Percentiles rank a stretch among this genome's conserved stretches.
These are phyloP conservation scores for Smutsia gigantea DNA, from an alignment of 2,797 vertebrate genomes.

Conservation along the genomic window DNA sequence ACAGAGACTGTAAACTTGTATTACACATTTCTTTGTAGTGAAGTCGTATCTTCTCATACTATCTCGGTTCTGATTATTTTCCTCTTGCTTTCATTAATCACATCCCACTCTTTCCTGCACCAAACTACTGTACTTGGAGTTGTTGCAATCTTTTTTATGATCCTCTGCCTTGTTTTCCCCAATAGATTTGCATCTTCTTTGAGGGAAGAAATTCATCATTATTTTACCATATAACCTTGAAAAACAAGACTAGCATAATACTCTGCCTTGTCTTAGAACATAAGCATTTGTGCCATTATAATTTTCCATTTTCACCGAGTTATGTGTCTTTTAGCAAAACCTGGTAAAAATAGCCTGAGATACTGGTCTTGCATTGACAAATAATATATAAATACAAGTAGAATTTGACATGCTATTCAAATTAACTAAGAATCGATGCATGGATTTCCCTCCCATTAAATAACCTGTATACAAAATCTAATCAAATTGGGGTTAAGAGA, in stretches of 20 bases:
- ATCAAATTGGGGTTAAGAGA: neutral
- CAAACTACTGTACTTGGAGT: neutral
- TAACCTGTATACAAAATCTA: neutral
- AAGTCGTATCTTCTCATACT: neutral
- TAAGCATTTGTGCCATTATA: neutral
- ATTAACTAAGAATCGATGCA: neutral
- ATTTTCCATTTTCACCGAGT: neutral
- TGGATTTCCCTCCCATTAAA: neutral
- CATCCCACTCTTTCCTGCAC: neutral
- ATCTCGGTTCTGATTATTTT: neutral
- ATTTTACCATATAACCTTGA: neutral
- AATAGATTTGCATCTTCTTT: neutral
- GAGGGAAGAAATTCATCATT: neutral
- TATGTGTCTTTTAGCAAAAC: neutral
- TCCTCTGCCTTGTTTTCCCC: neutral
- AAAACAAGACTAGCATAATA: neutral
- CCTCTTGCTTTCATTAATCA: neutral
- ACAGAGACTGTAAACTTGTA: neutral
- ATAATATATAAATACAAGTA: neutral
- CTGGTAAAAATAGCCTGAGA: neutral
- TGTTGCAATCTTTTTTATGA: neutral
- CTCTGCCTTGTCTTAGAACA: neutral
- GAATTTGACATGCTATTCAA: neutral
- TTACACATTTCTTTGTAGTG: neutral
- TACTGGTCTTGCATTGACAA: neutral